A percentile compares a stretch with the other conserved stretches of the same genome.
Evolutionary conservation across 2,113 vertebrate species (phyloP).

Genomic region (Brachypteracias leptosomus): DNA sequence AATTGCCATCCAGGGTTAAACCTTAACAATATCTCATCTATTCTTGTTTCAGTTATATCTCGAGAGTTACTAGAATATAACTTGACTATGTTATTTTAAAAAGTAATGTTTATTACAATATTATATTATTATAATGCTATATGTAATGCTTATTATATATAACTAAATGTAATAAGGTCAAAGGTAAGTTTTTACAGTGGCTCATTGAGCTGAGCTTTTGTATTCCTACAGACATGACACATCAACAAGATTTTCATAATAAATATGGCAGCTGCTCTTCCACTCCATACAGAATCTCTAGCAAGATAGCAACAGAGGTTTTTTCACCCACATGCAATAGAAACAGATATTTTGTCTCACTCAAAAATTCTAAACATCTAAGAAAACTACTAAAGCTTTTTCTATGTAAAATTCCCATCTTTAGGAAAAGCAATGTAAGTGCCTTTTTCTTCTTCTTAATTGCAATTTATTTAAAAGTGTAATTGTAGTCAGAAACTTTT

Average conservation of each 20-base stretch:
- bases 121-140: too few relatives aligned
- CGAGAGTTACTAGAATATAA: not conserved
- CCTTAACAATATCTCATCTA: not conserved
- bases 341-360: not conserved
- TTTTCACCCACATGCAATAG: not conserved
- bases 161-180: not conserved
- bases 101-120: too few relatives aligned
- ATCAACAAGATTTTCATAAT: not conserved
- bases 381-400: not conserved
- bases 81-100: not conserved
- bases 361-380: not conserved
- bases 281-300: not conserved
- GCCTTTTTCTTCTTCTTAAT: not conserved
- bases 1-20: not conserved
- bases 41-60: not conserved
- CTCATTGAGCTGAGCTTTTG: not conserved
- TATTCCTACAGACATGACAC: not conserved
- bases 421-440: not conserved
- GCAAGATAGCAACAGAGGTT: fast-evolving
- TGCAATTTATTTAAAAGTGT: not conserved
- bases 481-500: not conserved
- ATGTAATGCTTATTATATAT: not conserved
- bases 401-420: not conserved
- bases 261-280: not conserved
- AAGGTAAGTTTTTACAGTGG: not conserved